phyloP scores from a whole-genome alignment of 2,888 invertebrate genomes.

The Labia minor region DNA sequence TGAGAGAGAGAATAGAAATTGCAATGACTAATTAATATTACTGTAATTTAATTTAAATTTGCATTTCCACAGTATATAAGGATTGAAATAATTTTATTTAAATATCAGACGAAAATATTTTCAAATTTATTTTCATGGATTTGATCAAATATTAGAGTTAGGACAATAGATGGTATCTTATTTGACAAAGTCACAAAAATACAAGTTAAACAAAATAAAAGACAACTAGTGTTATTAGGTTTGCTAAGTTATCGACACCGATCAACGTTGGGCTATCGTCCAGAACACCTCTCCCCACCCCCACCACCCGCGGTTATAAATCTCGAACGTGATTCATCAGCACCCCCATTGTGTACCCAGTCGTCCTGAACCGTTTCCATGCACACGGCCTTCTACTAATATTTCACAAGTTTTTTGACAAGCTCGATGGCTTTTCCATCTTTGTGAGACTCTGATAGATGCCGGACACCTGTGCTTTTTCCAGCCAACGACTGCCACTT shows the following conservation, averaged over 20 bases:
- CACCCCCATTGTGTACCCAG: constrained; percentile 2
- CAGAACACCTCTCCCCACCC: background rate
- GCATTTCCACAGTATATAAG: too few species aligned
- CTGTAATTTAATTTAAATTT: too few species aligned
- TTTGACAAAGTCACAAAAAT: background rate
- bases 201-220: background rate
- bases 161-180: background rate
- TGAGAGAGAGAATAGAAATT: too few species aligned
- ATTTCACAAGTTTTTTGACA: constrained; percentile 59
- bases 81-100: too few species aligned
- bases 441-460: constrained; percentile 32
- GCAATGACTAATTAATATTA: too few species aligned
- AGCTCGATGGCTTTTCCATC: constrained; percentile 50
- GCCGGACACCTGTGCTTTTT: constrained; percentile 34
- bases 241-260: background rate
- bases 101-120: too few species aligned
- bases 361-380: constrained; percentile 18
- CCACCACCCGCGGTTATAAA: background rate
- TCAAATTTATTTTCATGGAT: too few species aligned
- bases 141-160: too few species aligned
- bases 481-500: constrained; percentile 15
- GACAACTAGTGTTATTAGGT: background rate
- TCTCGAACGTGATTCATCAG: background rate
- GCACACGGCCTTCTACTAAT: constrained; percentile 38
- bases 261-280: background rate